Base-by-base conservation (phyloP, 2,797 vertebrate species). In the Epinephelus coioides region DNA sequence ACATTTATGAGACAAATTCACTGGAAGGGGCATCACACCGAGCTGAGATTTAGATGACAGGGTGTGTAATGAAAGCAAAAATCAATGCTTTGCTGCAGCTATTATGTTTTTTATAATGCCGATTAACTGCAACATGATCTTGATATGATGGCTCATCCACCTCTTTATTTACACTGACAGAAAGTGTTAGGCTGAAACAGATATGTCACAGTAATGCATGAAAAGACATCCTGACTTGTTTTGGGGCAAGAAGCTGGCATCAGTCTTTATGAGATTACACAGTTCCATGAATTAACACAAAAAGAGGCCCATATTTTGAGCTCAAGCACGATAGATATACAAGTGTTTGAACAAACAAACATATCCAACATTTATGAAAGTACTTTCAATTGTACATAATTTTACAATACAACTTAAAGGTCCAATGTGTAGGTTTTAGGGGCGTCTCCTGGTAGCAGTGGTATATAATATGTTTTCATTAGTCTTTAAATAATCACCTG, bases 31-130 rank as follows among this genome's bases (percentile, higher is more conserved):
- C 69, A 56, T 83, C 81, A 88, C 74, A 85, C 49, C 40, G 84
- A 66, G 65, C 63, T 23, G 68, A 78, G 74, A 83, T 85, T 83
- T 76, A 86, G 81, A 87, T 76, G 83, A 84, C 79, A 83, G 62
- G 27, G 23, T 69, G 53, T 23, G 47, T 65, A 82, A 71, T 81
- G 62, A 87, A 88, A 81, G 59, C 47, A 64, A 65, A 65, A 78
- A 78, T 62, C 51, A 66, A 82, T 63, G 73, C 59, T 78, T 78
- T 60, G 73, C 67, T 69, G 47, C 50, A 53, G 70, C 74, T 44
- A 68, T 85, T 82, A 44, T 59, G 50, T 74, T 59, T 78, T 71
- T 71, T 61, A 69, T 40, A 59, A 61, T 34, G 7, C 21, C 73
- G 82, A 87, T 72, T 81, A 89, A 86, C 73, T 74, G 69, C 61